Conservation (phyloP, 2,888 invertebrate species). For the Creontiades dilutus region DNA sequence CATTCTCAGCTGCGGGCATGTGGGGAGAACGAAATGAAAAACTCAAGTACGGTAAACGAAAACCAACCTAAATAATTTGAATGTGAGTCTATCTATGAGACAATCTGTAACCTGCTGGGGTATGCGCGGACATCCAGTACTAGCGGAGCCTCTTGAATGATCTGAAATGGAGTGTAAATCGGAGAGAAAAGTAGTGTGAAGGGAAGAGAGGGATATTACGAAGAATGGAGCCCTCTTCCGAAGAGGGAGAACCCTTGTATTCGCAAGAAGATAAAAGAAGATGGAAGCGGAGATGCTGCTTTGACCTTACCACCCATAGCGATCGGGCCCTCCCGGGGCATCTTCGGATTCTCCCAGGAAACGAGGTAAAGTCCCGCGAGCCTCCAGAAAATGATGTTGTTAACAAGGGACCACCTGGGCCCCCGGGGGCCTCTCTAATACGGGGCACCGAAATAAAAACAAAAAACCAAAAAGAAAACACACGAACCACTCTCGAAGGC, state of each 20-base stretch:
- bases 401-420: slow-evolving; percentile 71
- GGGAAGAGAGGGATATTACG: neutral
- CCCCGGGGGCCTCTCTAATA: slow-evolving; percentile 59
- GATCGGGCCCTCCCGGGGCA: slow-evolving; percentile 48
- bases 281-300: slow-evolving; percentile 39
- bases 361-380: slow-evolving; percentile 43
- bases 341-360: slow-evolving; percentile 61
- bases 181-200: too few relatives aligned
- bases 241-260: neutral
- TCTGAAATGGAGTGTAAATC: too few relatives aligned
- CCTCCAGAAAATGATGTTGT: slow-evolving; percentile 67
- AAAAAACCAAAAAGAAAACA: slow-evolving; percentile 35
- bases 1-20: too few relatives aligned
- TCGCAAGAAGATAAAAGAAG: slow-evolving; percentile 50
- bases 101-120: too few relatives aligned
- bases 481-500: neutral
- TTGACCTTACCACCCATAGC: slow-evolving; percentile 55
- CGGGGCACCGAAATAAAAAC: slow-evolving; percentile 55
- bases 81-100: too few relatives aligned
- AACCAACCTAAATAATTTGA: too few relatives aligned
- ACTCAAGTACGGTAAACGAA: too few relatives aligned
- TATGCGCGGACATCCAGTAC: too few relatives aligned
- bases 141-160: too few relatives aligned
- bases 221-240: neutral
- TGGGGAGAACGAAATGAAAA: too few relatives aligned